Evolutionary conservation across 2,888 invertebrate genomes (phyloP).

Genomic region (Lottia gigantea): DNA sequence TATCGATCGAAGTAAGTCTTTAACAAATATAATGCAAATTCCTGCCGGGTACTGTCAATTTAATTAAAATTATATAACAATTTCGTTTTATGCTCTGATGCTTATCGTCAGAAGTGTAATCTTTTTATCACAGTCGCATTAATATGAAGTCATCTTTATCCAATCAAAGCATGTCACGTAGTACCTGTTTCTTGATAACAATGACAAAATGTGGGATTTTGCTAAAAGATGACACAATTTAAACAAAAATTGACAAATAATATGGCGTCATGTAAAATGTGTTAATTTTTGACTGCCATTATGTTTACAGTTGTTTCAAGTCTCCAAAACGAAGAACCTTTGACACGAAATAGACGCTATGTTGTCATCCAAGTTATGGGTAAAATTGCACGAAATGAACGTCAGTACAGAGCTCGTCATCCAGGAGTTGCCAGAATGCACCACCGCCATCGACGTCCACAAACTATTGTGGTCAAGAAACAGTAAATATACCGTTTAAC

Average conservation of each 20-base stretch:
- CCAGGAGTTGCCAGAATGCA: neutral
- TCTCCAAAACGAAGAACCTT: neutral
- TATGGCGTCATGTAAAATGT: too few relatives aligned
- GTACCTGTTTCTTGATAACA: too few relatives aligned
- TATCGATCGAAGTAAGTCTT: neutral
- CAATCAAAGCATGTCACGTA: too few relatives aligned
- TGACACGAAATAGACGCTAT: neutral
- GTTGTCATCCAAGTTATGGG: slow-evolving; percentile 8
- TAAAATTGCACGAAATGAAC: neutral
- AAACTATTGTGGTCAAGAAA: neutral
- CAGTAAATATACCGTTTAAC: too few relatives aligned
- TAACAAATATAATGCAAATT: neutral
- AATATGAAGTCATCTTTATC: too few relatives aligned
- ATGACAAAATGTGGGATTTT: too few relatives aligned
- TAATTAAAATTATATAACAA: too few relatives aligned
- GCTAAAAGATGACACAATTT: too few relatives aligned
- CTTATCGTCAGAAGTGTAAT: neutral
- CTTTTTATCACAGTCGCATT: neutral
- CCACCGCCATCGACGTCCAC: neutral
- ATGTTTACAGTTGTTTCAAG: neutral
- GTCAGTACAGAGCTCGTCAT: neutral
- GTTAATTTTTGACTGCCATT: too few relatives aligned
- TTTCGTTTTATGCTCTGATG: too few relatives aligned
- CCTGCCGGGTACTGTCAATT: neutral
- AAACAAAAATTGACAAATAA: too few relatives aligned